A percentile compares a stretch with the other conserved stretches of the same genome.
Conservation (phyloP, 2,888 invertebrate genomes). For the Gerosis bhagava region DNA sequence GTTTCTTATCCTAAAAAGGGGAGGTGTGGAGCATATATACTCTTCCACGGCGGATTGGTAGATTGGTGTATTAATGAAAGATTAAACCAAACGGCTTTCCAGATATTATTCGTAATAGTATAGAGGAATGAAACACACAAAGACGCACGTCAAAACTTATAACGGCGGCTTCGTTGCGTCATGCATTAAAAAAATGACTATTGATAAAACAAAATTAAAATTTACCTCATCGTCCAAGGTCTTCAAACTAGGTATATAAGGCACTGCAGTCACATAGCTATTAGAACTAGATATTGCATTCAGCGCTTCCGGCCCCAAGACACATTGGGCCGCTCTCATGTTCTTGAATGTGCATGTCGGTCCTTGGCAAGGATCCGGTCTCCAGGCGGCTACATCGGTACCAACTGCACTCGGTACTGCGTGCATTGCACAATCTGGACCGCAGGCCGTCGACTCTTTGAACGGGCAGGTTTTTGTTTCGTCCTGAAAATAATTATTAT, state of each 20-base stretch:
- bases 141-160: too few relatives aligned
- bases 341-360: constrained; percentile 51
- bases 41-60: too few relatives aligned
- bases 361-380: constrained; percentile 49
- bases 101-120: too few relatives aligned
- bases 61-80: too few relatives aligned
- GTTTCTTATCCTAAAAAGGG: too few relatives aligned
- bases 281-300: constrained; percentile 24
- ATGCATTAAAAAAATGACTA: too few relatives aligned
- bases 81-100: too few relatives aligned
- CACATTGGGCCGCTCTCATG: constrained; percentile 65
- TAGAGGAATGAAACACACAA: too few relatives aligned
- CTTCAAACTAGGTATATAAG: constrained; percentile 31
- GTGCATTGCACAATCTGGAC: constrained; percentile 49
- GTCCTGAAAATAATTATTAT: constrained; percentile 40
- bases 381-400: constrained; percentile 40
- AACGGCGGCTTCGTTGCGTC: too few relatives aligned
- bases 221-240: constrained; percentile 37
- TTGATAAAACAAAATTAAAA: too few relatives aligned
- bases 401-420: constrained; percentile 37
- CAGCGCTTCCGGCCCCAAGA: constrained; percentile 51
- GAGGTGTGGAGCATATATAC: too few relatives aligned
- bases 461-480: constrained; percentile 45
- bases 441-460: constrained; percentile 43
- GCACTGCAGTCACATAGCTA: constrained; percentile 21